phyloP scores from a whole-genome alignment of 2,888 invertebrate species.

The Gisinianus flammeolus region DNA sequence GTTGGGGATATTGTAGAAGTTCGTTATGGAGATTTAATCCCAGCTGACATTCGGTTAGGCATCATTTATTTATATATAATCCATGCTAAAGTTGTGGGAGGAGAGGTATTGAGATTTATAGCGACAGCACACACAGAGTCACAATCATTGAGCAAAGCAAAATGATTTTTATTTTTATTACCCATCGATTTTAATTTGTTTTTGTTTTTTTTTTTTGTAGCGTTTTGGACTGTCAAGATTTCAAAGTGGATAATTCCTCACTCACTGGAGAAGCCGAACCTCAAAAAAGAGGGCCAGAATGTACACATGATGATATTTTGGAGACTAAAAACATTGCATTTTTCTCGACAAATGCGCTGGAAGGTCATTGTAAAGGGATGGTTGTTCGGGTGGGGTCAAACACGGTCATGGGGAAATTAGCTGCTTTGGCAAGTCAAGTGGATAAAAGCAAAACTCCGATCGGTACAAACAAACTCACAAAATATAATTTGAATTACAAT shows the following conservation, averaged over 20 bases:
- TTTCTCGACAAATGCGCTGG: slow-evolving; percentile 68
- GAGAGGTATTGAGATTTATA: too few relatives aligned
- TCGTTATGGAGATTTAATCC: slow-evolving; percentile 68
- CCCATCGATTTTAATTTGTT: too few relatives aligned
- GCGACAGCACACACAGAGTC: too few relatives aligned
- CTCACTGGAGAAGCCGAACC: slow-evolving; percentile 75
- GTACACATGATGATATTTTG: slow-evolving; percentile 65
- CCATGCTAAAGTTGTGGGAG: too few relatives aligned
- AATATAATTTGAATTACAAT: too few relatives aligned
- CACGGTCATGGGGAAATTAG: slow-evolving; percentile 75
- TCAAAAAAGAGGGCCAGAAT: slow-evolving; percentile 63
- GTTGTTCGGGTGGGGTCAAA: slow-evolving; percentile 72
- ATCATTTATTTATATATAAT: too few relatives aligned
- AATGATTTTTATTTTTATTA: too few relatives aligned
- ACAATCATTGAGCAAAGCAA: too few relatives aligned
- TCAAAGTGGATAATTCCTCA: slow-evolving; percentile 73
- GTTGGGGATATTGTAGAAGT: slow-evolving; percentile 68
- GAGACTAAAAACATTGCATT: slow-evolving; percentile 68
- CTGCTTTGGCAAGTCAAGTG: slow-evolving; percentile 71
- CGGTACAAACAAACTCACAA: too few relatives aligned
- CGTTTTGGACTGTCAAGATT: slow-evolving; percentile 65
- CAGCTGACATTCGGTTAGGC: slow-evolving; percentile 69
- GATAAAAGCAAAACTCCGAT: slow-evolving; percentile 75
- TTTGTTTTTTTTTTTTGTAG: too few relatives aligned
- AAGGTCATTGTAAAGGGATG: slow-evolving; percentile 68